Evolutionary conservation across 2,797 vertebrate species (phyloP).

Genomic region (Enteromius fasciolatus): DNA sequence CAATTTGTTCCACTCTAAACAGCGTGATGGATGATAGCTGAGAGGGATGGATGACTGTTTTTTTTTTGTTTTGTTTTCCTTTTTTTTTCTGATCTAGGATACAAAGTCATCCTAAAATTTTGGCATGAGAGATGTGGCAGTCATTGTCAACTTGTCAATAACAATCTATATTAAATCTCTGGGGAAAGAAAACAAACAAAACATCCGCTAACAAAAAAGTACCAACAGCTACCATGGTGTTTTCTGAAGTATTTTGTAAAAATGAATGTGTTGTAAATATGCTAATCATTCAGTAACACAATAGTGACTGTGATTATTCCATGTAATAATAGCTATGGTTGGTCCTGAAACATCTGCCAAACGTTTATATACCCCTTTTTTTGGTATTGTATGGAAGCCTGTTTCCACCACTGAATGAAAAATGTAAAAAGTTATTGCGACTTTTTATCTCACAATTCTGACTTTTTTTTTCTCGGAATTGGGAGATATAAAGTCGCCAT

Average conservation of each 20-base stretch:
- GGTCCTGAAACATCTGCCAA: background rate
- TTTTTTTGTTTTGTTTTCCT: background rate
- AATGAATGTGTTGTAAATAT: background rate
- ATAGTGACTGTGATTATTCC: background rate
- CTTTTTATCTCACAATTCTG: no score
- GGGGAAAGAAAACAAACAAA: background rate
- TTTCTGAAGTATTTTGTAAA: background rate
- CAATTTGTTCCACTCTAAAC: constrained; percentile 31
- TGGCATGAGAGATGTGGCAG: background rate
- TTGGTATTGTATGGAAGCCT: background rate
- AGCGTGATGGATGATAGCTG: constrained; percentile 42
- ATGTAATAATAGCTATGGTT: background rate
- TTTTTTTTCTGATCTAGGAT: constrained; percentile 7
- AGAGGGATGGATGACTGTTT: constrained; percentile 32
- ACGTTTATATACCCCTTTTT: background rate
- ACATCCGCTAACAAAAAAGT: background rate
- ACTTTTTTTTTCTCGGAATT: no score
- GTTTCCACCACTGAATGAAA: no score
- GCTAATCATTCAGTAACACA: background rate
- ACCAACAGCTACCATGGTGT: background rate
- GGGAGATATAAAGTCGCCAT: no score
- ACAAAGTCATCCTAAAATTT: constrained; percentile 26
- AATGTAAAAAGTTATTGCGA: no score
- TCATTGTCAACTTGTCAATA: constrained; percentile 26
- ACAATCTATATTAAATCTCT: constrained; percentile 8